Evolutionary conservation across 1,140 invertebrate genomes (phyloP).

Genomic region (Psix sp.): DNA sequence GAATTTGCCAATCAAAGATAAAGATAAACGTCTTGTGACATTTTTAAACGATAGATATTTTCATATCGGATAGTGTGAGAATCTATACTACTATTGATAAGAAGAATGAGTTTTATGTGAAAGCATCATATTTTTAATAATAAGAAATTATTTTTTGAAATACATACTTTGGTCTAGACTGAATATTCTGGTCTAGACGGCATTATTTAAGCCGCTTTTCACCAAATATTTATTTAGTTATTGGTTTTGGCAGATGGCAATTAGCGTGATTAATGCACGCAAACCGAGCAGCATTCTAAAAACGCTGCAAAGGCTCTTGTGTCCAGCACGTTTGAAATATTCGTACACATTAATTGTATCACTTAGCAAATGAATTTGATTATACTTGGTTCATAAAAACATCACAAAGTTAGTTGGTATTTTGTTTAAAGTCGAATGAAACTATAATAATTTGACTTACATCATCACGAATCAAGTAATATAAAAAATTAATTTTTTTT

Average conservation of each 20-base stretch:
- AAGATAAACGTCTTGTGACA: neutral
- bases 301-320: conserved; percentile 3
- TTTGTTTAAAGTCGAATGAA: too few species aligned
- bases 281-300: neutral
- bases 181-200: too few species aligned
- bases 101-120: too few species aligned
- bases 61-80: too few species aligned
- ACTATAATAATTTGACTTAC: too few species aligned
- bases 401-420: neutral
- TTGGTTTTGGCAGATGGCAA: conserved; percentile 12
- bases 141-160: too few species aligned
- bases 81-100: too few species aligned
- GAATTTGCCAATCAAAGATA: neutral
- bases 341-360: conserved; percentile 19
- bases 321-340: conserved; percentile 10
- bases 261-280: conserved; percentile 18
- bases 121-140: too few species aligned
- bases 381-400: too few species aligned
- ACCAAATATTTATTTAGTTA: conserved; percentile 2
- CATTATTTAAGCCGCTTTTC: neutral
- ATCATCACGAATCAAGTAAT: too few species aligned
- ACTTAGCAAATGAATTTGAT: conserved; percentile 24
- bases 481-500: too few species aligned
- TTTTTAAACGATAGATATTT: too few species aligned
- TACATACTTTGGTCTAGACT: neutral